Percentiles rank a stretch among this genome's conserved stretches.
Evolutionary conservation across 2,797 vertebrate genomes (phyloP).

Genomic region (Nyctalus aviator): DNA sequence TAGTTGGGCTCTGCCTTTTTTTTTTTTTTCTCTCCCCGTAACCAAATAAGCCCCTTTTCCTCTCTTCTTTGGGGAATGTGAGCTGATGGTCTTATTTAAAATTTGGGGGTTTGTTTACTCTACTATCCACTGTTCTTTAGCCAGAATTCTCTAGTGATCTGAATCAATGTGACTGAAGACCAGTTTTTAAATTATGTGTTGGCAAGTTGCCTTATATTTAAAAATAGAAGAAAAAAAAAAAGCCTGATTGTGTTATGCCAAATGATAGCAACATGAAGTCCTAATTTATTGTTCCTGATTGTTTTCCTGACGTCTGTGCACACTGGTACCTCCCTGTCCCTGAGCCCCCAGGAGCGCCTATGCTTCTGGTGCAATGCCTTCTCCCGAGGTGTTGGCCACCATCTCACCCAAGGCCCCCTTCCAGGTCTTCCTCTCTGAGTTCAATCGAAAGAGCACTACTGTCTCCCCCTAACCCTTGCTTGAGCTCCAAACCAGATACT

Average conservation of each 20-base stretch:
- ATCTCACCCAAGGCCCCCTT: slow-evolving; percentile 72
- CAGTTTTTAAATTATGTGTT: slow-evolving; percentile 92
- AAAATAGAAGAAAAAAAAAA: slow-evolving; percentile 91
- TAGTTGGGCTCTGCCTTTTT: slow-evolving; percentile 91
- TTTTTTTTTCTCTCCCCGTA: not conserved
- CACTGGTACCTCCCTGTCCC: slow-evolving; percentile 85
- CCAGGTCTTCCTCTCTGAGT: slow-evolving; percentile 55
- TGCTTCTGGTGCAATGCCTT: slow-evolving; percentile 83
- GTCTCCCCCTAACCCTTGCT: slow-evolving; percentile 44
- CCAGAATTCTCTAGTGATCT: slow-evolving; percentile 87
- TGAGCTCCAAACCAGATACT: slow-evolving; percentile 59
- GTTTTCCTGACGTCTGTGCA: slow-evolving; percentile 86
- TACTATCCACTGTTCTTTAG: slow-evolving; percentile 85
- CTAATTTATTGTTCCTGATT: slow-evolving; percentile 94
- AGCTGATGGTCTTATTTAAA: slow-evolving; percentile 93
- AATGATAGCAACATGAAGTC: slow-evolving; percentile 92
- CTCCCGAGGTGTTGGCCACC: slow-evolving; percentile 79
- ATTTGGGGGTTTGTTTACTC: slow-evolving; percentile 90
- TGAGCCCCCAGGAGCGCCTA: slow-evolving; percentile 82
- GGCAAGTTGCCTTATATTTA: slow-evolving; percentile 98
- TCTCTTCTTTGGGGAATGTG: slow-evolving; percentile 85
- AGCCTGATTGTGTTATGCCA: slow-evolving; percentile 89
- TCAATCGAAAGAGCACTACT: slow-evolving; percentile 48
- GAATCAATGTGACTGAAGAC: slow-evolving; percentile 89
- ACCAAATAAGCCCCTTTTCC: slow-evolving; percentile 84